A percentile compares a stretch with the other conserved stretches of the same genome.
phyloP scores from a whole-genome alignment of 1,140 invertebrate genomes.

The Heterodera schachtii region DNA sequence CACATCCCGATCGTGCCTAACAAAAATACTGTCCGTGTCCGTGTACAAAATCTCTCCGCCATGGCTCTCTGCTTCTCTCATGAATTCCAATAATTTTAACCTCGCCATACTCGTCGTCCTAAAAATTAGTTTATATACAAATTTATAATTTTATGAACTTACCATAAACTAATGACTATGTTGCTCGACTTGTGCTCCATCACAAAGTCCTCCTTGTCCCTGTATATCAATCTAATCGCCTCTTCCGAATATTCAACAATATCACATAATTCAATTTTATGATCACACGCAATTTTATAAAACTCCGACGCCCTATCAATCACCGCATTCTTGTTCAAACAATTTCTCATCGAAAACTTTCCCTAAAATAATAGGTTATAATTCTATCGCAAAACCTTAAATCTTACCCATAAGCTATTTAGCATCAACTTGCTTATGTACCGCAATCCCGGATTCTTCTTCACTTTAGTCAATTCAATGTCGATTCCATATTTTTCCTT shows the following conservation, averaged over 20 bases:
- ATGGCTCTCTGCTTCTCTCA: background rate
- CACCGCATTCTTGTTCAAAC: background rate
- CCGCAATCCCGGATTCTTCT: constrained; percentile 11
- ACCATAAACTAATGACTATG: background rate
- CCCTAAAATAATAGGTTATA: background rate
- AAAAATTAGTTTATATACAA: no score
- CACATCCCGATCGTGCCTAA: background rate
- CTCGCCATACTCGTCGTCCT: constrained; percentile 2
- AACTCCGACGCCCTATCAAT: background rate
- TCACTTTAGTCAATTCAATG: background rate
- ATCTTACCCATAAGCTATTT: background rate
- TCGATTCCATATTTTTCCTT: background rate
- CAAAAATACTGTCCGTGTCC: constrained; percentile 11
- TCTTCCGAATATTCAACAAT: background rate
- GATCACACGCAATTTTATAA: background rate
- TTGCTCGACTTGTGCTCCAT: background rate
- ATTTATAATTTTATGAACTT: no score
- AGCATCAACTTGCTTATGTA: background rate
- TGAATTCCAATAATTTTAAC: background rate
- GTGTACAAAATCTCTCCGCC: background rate
- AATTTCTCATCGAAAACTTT: constrained; percentile 7
- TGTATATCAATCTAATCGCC: background rate
- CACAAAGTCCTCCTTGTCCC: constrained; percentile 5
- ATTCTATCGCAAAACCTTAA: background rate
- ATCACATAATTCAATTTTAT: background rate